Percentiles rank a stretch among this genome's conserved stretches.
Conservation (phyloP, 2,888 invertebrate genomes). For the Antitype chi region DNA sequence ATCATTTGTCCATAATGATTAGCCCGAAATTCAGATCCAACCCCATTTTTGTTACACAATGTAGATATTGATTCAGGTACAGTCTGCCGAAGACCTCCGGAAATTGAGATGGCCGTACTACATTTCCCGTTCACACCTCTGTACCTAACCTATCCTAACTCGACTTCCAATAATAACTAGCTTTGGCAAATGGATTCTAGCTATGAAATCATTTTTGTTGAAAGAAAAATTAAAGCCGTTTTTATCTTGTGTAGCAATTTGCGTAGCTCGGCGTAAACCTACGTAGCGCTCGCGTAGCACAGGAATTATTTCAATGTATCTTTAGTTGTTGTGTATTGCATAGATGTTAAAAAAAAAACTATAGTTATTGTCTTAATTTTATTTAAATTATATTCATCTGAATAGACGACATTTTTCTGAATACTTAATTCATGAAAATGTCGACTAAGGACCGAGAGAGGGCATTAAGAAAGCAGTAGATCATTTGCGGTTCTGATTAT, state of each 20-base stretch:
- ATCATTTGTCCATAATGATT: too few relatives aligned
- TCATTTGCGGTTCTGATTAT: constrained; percentile 8
- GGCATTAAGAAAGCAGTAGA: background rate
- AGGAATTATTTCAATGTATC: background rate
- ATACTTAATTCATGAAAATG: background rate
- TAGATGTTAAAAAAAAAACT: background rate
- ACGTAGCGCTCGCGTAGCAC: background rate
- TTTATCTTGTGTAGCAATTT: background rate
- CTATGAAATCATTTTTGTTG: background rate
- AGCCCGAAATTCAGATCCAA: background rate
- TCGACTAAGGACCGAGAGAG: background rate
- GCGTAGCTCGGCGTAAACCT: constrained; percentile 6
- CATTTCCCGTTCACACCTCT: background rate
- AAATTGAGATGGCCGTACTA: background rate
- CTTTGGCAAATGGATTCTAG: background rate
- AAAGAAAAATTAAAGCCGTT: background rate
- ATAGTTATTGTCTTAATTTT: background rate
- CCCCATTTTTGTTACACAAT: background rate
- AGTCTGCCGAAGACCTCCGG: background rate
- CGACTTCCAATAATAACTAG: background rate
- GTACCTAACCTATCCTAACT: background rate
- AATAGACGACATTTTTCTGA: too few relatives aligned
- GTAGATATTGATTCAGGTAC: background rate
- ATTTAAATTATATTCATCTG: background rate
- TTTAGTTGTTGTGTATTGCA: background rate